Evolutionary conservation across 2,888 invertebrate species (phyloP), one percentile per base, ranked within the genome.

Genomic region (Cantharis flavilabris): DNA sequence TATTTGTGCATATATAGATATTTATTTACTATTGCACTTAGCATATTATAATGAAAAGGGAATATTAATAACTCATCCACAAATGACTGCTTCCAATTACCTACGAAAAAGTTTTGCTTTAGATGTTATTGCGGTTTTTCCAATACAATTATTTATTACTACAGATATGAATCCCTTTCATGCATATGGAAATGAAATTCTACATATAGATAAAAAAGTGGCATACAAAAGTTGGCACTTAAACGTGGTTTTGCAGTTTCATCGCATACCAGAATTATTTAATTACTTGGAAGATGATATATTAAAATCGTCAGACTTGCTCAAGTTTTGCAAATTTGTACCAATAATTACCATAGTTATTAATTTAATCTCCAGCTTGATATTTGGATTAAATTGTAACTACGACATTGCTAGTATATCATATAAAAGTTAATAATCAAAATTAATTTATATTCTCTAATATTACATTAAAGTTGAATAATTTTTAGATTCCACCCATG

Each of bases 1-100:
- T 75, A 5, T 76, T 1, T 77, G 73, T 0, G 83, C 83, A 1
- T 89, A 89, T 70, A 3, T 89, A 1, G 90, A 91, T 65, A 80
- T 91, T 0, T 33, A 90, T 9, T 82, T 91, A 11, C 89, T 90
- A 88, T 81, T 89, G 0, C 90, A 91, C 72, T 88, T 91, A 0
- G 89, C 89, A 0, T 91, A 89, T 79, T 91, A 90, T 81, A 86
- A 90, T 65, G 86, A 89, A 1, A 85, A 86, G 16, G 90, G 89
- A 0, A 78, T 91, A 14, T 81, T 90, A 10, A 86, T 91, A 18
- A 89, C 89, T 0, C 91, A 91, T 82, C 90, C 91, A 0, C 80
- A 89, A 10, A 80, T 88, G 9, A 90, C 89, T 1, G 84, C 89
- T 0, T 84, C 85, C 0, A 84, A 88, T 73, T 90, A 90, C 82